phyloP scores from a whole-genome alignment of 2,797 vertebrate genomes.

The Nyctibius grandis region DNA sequence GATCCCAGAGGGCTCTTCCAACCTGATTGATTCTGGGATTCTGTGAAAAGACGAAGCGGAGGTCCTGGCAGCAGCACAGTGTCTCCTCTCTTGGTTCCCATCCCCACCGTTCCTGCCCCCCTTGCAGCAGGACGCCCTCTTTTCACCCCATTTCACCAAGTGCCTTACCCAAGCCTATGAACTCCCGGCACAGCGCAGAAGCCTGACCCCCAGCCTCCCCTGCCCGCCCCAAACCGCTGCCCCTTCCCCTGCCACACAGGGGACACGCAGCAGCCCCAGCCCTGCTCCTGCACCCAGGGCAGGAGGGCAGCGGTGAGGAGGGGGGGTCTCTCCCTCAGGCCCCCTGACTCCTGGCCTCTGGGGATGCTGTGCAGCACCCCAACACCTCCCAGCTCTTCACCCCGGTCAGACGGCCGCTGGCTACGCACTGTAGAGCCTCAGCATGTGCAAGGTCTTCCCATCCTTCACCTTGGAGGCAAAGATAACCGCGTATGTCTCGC shows the following conservation, averaged over 20 bases:
- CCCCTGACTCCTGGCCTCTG: background rate
- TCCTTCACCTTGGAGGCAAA: background rate
- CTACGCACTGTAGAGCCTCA: slow-evolving; percentile 55
- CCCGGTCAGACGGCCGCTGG: accelerated
- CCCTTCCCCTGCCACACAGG: background rate
- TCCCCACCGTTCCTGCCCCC: background rate
- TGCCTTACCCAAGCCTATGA: background rate
- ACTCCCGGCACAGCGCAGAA: background rate
- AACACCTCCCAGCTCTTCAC: background rate
- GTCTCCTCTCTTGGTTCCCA: background rate
- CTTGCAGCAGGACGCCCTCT: background rate
- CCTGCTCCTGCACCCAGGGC: accelerated
- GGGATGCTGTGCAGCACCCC: background rate
- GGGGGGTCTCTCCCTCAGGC: accelerated
- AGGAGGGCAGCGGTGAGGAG: background rate
- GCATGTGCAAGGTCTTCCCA: background rate
- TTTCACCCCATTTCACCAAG: background rate
- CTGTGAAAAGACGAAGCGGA: background rate
- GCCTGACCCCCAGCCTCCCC: background rate
- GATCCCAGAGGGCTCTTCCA: no score
- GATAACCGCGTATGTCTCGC: background rate
- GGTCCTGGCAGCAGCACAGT: background rate
- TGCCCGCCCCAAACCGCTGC: background rate
- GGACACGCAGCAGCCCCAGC: background rate
- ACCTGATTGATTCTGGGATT: no score